Conservation (phyloP, 2,888 invertebrate species). For the Meghimatium bilineatum region DNA sequence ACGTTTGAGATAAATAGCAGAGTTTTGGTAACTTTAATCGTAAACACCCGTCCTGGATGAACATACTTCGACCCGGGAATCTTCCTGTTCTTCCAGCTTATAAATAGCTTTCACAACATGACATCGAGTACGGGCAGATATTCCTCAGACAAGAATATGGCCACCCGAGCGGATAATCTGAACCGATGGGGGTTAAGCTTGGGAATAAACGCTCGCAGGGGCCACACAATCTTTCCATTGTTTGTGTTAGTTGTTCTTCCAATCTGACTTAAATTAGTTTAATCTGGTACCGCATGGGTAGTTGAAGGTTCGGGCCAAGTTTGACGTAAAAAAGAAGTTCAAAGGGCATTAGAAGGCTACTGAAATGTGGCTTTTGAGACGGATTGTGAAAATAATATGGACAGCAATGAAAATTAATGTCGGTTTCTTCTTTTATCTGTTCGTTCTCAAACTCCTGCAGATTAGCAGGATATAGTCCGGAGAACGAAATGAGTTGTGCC, state of each 20-base stretch:
- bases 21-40: not conserved
- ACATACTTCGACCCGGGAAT: not conserved
- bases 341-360: too few relatives aligned
- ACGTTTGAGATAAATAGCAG: not conserved
- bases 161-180: conserved; percentile 18
- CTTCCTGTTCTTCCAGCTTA: not conserved
- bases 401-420: too few relatives aligned
- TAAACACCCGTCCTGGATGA: not conserved
- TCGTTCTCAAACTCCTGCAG: too few relatives aligned
- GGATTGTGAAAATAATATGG: too few relatives aligned
- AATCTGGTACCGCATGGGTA: not conserved
- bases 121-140: conserved; percentile 2
- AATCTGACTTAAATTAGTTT: not conserved
- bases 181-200: not conserved
- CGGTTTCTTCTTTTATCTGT: too few relatives aligned
- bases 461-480: too few relatives aligned
- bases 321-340: too few relatives aligned
- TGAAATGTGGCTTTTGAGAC: too few relatives aligned
- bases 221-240: not conserved
- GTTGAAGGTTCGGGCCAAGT: too few relatives aligned
- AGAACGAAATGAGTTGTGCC: too few relatives aligned
- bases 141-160: conserved; percentile 1
- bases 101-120: conserved; percentile 33
- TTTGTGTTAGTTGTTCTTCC: not conserved
- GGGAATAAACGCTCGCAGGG: too few relatives aligned